Base-by-base conservation (phyloP, 2,113 vertebrate genomes). In the Nerophis lumbriciformis region DNA sequence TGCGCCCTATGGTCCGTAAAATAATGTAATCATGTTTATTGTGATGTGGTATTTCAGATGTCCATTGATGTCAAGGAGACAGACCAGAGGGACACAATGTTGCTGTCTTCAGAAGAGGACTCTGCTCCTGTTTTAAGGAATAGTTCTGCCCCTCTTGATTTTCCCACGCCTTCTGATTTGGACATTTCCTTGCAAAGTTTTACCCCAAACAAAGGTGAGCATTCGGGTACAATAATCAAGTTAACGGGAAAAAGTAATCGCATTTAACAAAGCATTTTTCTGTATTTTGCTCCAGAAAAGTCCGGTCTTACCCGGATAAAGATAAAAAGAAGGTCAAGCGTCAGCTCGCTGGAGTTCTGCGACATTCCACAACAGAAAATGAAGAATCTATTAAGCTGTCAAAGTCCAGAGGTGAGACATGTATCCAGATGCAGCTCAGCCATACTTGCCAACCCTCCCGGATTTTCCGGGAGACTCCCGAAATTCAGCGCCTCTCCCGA, bases 341-440 rank as follows among this genome's bases (percentile, higher is more conserved):
- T 92, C 8, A 90, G 91, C 8, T 82, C 74, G 19, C 80, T 89
- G 2, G 90, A 90, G 48, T 92, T 90, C 19, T 92, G 53, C 69
- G 86, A 49, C 80, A 86, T 87, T 42, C 89, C 91, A 39, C 83
- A 79, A 53, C 86, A 90, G 61, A 86, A 50, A 62, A 71, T 76
- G 78, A 88, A 87, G 62, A 86, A 83, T 19, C 75, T 79, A 0
- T 45, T 72, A 0, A 6, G 59, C 36, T n/a, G 21, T 3, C 39
- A 53, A 58, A 79, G 86, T 35, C 64, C 83, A 53, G 72, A 83
- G 87, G 89, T 89, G 59, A 57, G 55, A 13, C 28, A 28, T 28
- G 28, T 28, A 28, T 28, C 28, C 28, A 28, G 19, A n/a, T n/a
- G n/a, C n/a, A n/a, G n/a, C n/a, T n/a, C n/a, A n/a, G n/a, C n/a